These are phyloP conservation scores for human (Homo sapiens) DNA, from an alignment of 2,113 vertebrate genomes.

Conservation along the genomic window GRCh38 chrX:9082501-9083000, in stretches of 20 bases:
- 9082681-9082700: neutral
- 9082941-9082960: neutral
- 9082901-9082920: neutral
- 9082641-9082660: neutral
- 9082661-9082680: neutral
- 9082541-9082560: neutral
- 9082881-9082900: neutral
- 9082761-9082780: no score
- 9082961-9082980: neutral
- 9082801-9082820: neutral
- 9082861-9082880: neutral
- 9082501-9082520: no score
- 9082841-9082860: neutral
- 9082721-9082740: neutral
- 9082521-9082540: fast-evolving
- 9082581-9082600: neutral
- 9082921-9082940: neutral
- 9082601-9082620: neutral
- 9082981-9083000: neutral
- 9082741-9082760: neutral
- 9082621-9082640: neutral
- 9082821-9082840: neutral
- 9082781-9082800: neutral
- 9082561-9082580: neutral
- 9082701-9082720: neutral